These are phyloP conservation scores for Ernsta delagoae DNA, from an alignment of 2,888 invertebrate genomes.

Conservation along the genomic window DNA sequence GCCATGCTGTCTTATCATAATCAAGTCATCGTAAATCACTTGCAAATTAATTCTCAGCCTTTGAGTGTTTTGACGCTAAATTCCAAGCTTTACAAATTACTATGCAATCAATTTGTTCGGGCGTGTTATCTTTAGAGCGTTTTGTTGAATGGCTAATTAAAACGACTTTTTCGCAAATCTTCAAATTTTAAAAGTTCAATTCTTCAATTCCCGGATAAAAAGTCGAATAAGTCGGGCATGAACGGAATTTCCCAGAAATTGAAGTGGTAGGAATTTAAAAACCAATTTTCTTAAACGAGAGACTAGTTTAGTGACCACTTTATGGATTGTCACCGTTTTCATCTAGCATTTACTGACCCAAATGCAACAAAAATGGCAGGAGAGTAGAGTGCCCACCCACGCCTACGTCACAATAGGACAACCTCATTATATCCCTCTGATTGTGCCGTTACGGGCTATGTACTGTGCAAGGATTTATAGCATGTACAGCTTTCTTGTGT, in stretches of 20 bases:
- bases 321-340: too few relatives aligned
- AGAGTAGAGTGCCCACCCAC: neutral
- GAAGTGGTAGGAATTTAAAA: too few relatives aligned
- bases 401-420: conserved; percentile 2
- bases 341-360: neutral
- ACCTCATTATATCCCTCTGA: conserved; percentile 1
- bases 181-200: too few relatives aligned
- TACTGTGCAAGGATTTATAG: neutral
- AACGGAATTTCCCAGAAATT: too few relatives aligned
- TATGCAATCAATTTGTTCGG: conserved; percentile 34
- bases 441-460: neutral
- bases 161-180: neutral
- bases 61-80: conserved; percentile 37
- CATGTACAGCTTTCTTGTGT: neutral
- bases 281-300: too few relatives aligned
- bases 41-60: conserved; percentile 29
- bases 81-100: conserved; percentile 35
- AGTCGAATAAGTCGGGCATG: too few relatives aligned
- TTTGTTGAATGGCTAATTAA: conserved; percentile 12
- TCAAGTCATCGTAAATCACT: conserved; percentile 31
- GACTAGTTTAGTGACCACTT: too few relatives aligned
- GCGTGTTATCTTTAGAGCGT: conserved; percentile 31
- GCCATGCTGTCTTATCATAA: conserved; percentile 18
- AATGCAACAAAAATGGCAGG: conserved; percentile 8
- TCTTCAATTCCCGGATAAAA: too few relatives aligned